Conservation (phyloP, 2,797 vertebrate genomes). For the Craterocephalus amniculus region DNA sequence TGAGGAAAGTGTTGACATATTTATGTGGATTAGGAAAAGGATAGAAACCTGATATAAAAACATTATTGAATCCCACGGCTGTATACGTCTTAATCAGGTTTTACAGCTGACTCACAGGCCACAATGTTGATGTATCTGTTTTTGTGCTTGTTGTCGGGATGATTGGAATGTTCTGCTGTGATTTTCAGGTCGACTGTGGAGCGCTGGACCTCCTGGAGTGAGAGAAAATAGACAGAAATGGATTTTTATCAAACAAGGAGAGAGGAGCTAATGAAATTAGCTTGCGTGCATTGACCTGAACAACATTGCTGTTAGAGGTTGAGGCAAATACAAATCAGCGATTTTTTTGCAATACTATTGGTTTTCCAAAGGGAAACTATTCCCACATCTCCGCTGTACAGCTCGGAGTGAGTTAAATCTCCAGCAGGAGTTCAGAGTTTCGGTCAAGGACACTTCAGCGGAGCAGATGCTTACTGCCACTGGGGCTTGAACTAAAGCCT, state of each 20-base stretch:
- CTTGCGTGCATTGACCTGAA: not conserved
- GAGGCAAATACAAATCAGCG: not conserved
- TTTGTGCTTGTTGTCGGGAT: constrained; percentile 99
- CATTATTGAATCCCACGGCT: constrained; percentile 45
- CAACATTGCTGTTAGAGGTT: constrained; percentile 10
- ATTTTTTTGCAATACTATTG: constrained; percentile 3
- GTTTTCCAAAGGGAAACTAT: not conserved
- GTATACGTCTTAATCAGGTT: constrained; percentile 48
- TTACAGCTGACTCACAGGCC: constrained; percentile 90
- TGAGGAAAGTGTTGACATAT: constrained; percentile 60
- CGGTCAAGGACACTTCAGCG: constrained; percentile 41
- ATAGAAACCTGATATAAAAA: constrained; percentile 48
- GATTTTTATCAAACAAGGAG: constrained; percentile 47
- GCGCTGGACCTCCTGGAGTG: constrained; percentile 93
- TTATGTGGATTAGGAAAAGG: constrained; percentile 48
- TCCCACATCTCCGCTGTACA: not conserved
- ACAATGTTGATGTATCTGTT: constrained; percentile 99
- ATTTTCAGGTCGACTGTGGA: constrained; percentile 96
- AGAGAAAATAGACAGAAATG: constrained; percentile 35
- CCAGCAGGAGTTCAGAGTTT: constrained; percentile 27
- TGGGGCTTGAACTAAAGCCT: constrained; percentile 38
- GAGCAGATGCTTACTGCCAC: constrained; percentile 55
- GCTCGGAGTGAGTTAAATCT: constrained; percentile 19
- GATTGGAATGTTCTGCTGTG: constrained; percentile 97
- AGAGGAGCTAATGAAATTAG: constrained; percentile 26